phyloP scores from a whole-genome alignment of 2,797 vertebrate genomes.

The Hoplostethus mediterraneus region DNA sequence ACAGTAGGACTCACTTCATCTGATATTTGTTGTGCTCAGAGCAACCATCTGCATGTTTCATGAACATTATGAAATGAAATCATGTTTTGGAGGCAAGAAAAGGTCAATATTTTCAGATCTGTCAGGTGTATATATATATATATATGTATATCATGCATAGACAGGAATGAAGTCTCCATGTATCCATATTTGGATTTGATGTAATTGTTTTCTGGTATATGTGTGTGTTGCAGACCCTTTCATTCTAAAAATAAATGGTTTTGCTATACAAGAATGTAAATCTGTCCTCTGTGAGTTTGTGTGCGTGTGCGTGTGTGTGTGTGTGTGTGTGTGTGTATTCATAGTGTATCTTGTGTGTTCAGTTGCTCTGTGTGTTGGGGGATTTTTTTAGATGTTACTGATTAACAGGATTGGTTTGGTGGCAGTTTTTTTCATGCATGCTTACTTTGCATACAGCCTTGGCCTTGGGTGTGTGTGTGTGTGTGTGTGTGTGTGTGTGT shows the following conservation, averaged over 20 bases:
- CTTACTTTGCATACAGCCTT: constrained; percentile 74
- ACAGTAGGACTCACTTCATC: too few relatives aligned
- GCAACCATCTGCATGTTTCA: too few relatives aligned
- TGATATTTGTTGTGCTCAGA: too few relatives aligned
- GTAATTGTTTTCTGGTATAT: background rate
- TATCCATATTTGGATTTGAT: background rate
- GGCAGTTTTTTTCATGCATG: constrained; percentile 50
- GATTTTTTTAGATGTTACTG: constrained; percentile 55
- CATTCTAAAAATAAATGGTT: constrained; percentile 31
- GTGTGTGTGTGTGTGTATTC: constrained; percentile 2
- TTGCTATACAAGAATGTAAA: constrained; percentile 1
- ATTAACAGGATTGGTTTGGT: constrained; percentile 66
- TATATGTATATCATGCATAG: too few relatives aligned
- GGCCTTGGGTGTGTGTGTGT: background rate
- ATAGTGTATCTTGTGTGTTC: constrained; percentile 12
- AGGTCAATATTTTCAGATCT: too few relatives aligned
- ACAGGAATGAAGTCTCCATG: background rate
- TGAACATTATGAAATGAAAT: too few relatives aligned
- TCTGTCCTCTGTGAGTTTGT: background rate
- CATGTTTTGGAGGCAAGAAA: too few relatives aligned
- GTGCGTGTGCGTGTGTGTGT: constrained; percentile 7
- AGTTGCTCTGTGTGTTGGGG: constrained; percentile 20
- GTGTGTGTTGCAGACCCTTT: background rate
- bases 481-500: constrained; percentile 28
- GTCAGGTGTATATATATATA: too few relatives aligned